Conservation (phyloP, 2,113 vertebrate species). For the Crotalus tigris region DNA sequence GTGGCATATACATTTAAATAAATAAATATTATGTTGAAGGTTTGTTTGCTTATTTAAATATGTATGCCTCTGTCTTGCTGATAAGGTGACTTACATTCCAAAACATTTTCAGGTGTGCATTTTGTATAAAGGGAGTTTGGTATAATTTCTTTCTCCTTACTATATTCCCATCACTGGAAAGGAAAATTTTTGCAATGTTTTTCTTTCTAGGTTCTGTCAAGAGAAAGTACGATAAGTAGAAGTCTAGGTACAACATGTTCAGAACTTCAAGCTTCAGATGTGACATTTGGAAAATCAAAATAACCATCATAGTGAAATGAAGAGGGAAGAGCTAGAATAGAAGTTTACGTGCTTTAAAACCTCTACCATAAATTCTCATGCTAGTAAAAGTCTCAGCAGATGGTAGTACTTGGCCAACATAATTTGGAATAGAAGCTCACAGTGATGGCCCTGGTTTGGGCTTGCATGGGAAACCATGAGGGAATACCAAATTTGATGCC, state of each 20-base stretch:
- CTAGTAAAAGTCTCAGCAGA: not conserved
- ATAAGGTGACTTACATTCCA: not conserved
- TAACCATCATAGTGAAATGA: no score
- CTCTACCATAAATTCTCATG: not conserved
- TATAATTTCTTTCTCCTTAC: not conserved
- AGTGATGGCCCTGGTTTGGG: not conserved
- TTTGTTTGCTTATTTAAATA: not conserved
- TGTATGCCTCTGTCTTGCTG: not conserved
- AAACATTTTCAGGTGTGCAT: not conserved
- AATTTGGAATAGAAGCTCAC: not conserved
- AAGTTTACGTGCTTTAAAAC: not conserved
- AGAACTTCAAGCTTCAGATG: not conserved
- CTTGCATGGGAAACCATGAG: not conserved
- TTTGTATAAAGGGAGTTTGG: not conserved
- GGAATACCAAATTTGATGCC: not conserved
- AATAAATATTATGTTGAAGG: not conserved
- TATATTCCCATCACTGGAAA: not conserved
- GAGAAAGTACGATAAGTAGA: not conserved
- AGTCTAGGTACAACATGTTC: not conserved
- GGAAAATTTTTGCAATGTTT: not conserved
- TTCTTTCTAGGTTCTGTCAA: not conserved
- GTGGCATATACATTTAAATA: not conserved
- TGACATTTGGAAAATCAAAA: not conserved
- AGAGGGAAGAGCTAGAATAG: not conserved
- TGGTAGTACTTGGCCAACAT: not conserved